A percentile compares a stretch with the other conserved stretches of the same genome.
These are phyloP conservation scores for Spodoptera frugiperda DNA, from an alignment of 1,140 invertebrate species.

Conservation along the genomic window DNA sequence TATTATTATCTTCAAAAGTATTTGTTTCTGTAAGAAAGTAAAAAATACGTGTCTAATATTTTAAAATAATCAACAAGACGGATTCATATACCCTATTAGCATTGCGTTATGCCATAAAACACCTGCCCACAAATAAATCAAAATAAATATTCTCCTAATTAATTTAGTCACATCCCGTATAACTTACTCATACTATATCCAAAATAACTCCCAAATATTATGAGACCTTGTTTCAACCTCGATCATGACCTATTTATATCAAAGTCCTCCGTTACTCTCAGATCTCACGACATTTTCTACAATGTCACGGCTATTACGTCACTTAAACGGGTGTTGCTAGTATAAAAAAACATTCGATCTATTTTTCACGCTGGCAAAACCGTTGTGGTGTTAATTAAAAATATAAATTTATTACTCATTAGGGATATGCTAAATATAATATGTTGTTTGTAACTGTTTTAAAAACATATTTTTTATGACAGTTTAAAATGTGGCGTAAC, in stretches of 20 bases:
- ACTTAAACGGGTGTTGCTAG: not conserved
- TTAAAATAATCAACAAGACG: too few relatives aligned
- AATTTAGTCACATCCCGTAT: not conserved
- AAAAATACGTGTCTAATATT: too few relatives aligned
- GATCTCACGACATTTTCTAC: constrained; percentile 14
- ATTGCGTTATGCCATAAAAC: too few relatives aligned
- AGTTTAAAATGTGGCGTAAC: too few relatives aligned
- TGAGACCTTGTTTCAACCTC: not conserved
- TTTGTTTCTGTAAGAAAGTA: too few relatives aligned
- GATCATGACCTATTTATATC: constrained; percentile 10
- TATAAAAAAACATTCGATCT: not conserved
- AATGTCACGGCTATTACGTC: constrained; percentile 22
- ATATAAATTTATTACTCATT: constrained; percentile 1
- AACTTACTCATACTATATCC: not conserved
- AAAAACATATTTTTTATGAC: too few relatives aligned
- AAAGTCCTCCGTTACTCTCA: not conserved
- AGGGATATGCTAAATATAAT: not conserved
- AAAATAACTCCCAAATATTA: not conserved
- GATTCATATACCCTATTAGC: too few relatives aligned
- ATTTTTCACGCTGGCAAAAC: not conserved
- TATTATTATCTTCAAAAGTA: too few relatives aligned
- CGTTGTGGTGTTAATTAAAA: not conserved
- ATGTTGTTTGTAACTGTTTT: too few relatives aligned
- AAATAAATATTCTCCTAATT: not conserved
- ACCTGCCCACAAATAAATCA: not conserved